Base-by-base conservation (phyloP, 2,888 invertebrate species). In the Cryptus armator region DNA sequence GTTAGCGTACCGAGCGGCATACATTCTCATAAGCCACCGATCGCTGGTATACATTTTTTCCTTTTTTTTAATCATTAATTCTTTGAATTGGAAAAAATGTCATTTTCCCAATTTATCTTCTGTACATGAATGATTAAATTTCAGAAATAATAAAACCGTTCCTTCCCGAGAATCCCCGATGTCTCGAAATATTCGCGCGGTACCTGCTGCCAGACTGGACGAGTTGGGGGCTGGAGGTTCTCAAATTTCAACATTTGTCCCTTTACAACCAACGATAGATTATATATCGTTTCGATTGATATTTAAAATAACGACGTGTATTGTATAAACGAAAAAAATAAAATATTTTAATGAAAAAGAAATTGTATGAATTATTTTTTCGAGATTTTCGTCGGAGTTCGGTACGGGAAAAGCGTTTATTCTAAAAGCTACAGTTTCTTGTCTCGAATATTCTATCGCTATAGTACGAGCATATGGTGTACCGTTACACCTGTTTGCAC, bases 11-110 rank as follows among this genome's bases (percentile, higher is more conserved):
- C 99, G 0, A 98, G 98, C 94, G 97, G 97, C 16, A 95, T 99
- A 82, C 99, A 99, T 94, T 99, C 99, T 0, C 98, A 99, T 93
- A 99, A 99, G 94, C 99, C 99, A 56, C 98, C 99, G 0, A 94
- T 99, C 77, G 91, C 95, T 88, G 96, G 97, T 96, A 56, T 19
- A 24, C 12, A 56, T 56, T 24, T 24, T 1, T 56, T 56, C 19
- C 12, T 10, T 4, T 12, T 56, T 3, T 56, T 56, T 56, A 19
- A 0, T 24, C 12, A 10, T 12, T 10, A 4, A 19, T 24, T 10
- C 4, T 56, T 56, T 19, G 19, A n/a, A n/a, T n/a, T 16, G 19
- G 56, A 0, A 19, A 10, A 24, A 56, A 56, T 24, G 4, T 2
- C 10, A 10, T 24, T 56, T 3, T 24, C 10, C 10, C 6, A 56